Conservation (phyloP, 2,113 vertebrate species). For the Plectropomus leopardus region DNA sequence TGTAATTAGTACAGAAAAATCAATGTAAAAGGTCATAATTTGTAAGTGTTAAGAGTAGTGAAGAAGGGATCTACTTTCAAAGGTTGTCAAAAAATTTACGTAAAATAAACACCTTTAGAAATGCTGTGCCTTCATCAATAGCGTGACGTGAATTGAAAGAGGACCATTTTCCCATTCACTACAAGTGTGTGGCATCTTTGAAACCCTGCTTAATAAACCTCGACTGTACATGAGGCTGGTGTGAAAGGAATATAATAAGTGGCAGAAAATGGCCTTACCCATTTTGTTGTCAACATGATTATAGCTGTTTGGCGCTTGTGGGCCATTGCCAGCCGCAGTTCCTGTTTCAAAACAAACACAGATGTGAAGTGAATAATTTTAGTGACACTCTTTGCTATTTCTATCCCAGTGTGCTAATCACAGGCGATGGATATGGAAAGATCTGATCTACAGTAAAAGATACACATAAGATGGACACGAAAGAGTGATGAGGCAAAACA, state of each 20-base stretch:
- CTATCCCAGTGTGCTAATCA: conserved; percentile 6
- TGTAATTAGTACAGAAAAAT: neutral
- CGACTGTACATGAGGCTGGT: neutral
- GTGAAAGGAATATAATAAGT: neutral
- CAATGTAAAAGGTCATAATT: neutral
- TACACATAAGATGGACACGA: neutral
- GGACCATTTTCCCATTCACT: too few species aligned
- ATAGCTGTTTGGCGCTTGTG: conserved; percentile 86
- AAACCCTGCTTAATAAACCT: neutral
- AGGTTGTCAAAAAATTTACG: neutral
- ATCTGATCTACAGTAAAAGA: conserved; percentile 11
- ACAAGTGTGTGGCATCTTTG: neutral
- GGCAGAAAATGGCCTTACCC: conserved; percentile 83
- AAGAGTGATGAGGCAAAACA: neutral
- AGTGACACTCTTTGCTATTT: neutral
- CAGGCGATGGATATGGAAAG: neutral
- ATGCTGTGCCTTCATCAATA: neutral
- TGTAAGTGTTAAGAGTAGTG: neutral
- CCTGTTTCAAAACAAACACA: conserved; percentile 69
- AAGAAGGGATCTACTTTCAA: neutral
- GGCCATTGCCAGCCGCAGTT: conserved; percentile 81
- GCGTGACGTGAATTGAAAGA: neutral
- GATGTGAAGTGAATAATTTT: conserved; percentile 23
- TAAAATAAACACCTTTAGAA: neutral
- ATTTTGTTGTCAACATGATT: conserved; percentile 90